Conservation (phyloP, 2,113 vertebrate species). For the Sisor rabdophorus region DNA sequence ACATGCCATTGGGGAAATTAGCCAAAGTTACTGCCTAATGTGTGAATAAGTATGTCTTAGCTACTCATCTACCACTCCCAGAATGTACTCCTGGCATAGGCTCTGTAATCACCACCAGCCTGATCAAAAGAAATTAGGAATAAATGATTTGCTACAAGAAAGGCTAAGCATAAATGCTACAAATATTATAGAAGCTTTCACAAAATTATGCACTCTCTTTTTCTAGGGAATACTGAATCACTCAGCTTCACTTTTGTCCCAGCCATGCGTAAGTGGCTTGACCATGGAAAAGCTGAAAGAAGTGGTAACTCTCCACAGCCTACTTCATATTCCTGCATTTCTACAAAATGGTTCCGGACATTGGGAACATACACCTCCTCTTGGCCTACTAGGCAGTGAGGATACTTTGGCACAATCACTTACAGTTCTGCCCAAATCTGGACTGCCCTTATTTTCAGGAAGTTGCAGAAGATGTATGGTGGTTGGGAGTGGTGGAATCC, state of each 20-base stretch:
- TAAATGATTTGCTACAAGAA: background rate
- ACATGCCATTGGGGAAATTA: background rate
- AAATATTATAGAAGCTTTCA: background rate
- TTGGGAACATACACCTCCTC: slow-evolving; percentile 62
- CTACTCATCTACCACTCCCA: background rate
- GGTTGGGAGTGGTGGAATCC: slow-evolving; percentile 71
- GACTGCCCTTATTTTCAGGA: slow-evolving; percentile 51
- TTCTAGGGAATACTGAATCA: slow-evolving; percentile 61
- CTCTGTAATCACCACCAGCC: background rate
- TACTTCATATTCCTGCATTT: slow-evolving; percentile 66
- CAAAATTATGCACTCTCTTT: background rate
- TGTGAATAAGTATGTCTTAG: background rate
- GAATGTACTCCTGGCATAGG: background rate
- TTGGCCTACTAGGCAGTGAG: slow-evolving; percentile 68
- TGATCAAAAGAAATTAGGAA: background rate
- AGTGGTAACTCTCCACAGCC: slow-evolving; percentile 49
- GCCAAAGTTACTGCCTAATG: background rate
- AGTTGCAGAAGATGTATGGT: slow-evolving; percentile 70
- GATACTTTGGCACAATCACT: slow-evolving; percentile 55
- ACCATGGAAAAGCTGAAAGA: slow-evolving; percentile 53
- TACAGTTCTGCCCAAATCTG: slow-evolving; percentile 59
- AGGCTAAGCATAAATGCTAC: background rate
- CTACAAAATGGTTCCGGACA: slow-evolving; percentile 41
- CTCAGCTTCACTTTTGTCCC: slow-evolving; percentile 60
- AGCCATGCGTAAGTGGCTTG: slow-evolving; percentile 58